Evolutionary conservation across 2,888 invertebrate genomes (phyloP), one percentile per base, ranked within the genome.

Genomic region (Arge pagana): DNA sequence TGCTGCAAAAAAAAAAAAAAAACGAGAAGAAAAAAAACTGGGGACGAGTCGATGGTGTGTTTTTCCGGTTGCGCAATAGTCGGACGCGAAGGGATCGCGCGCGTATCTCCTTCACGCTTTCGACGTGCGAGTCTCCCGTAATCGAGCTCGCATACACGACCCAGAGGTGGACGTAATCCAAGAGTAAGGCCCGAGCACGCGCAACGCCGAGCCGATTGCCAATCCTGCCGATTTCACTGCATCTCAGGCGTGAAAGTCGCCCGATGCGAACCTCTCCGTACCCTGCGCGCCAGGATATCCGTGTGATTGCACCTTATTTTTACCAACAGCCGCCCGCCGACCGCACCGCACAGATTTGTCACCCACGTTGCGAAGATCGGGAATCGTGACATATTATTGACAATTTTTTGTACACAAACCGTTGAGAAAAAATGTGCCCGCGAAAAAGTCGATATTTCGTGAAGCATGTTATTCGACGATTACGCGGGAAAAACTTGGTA

Each of bases 301-400:
- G n/a, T 26, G 26, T 26, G 7, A 26, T 26, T 26, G n/a, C 26
- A 26, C 26, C n/a, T 1, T 26, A 26, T n/a, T n/a, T n/a, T n/a
- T n/a, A n/a, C n/a, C n/a, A n/a, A n/a, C n/a, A n/a, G n/a, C n/a
- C n/a, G n/a, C n/a, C n/a, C n/a, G n/a, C n/a, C n/a, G n/a, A n/a
- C n/a, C n/a, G n/a, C n/a, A n/a, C n/a, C n/a, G n/a, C n/a, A n/a
- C n/a, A n/a, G n/a, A n/a, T n/a, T n/a, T n/a, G n/a, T n/a, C n/a
- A n/a, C n/a, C n/a, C n/a, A n/a, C n/a, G n/a, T n/a, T n/a, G n/a
- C n/a, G n/a, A n/a, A n/a, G n/a, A n/a, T n/a, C 4, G 23, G 39
- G 45, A 45, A 45, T 45, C 45, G 45, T 45, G 45, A 45, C 45
- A 45, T 45, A 45, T 45, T 45, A 45, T 39, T 39, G 36, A 11